Percentiles rank a stretch among this genome's conserved stretches.
Evolutionary conservation across 37 sponge, comb jelly and placozoan genomes (phyloP).

Genomic region (Crambe crambe): DNA sequence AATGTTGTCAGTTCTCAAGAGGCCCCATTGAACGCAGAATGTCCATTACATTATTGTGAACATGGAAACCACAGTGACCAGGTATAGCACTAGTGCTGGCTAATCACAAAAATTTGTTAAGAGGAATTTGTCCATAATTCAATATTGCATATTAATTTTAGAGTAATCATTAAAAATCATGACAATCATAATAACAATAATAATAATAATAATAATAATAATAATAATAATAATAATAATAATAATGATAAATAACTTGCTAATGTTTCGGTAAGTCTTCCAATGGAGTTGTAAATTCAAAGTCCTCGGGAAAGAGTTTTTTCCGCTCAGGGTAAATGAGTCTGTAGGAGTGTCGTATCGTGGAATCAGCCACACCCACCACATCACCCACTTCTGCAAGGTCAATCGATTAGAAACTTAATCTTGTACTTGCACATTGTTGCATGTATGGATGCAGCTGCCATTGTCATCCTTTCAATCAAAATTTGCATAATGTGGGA

Average conservation of each 20-base stretch:
- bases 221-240: not conserved
- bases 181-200: not conserved
- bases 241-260: not conserved
- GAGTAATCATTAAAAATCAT: no score
- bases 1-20: slow-evolving; percentile 9
- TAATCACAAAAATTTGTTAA: no score
- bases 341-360: slow-evolving; percentile 91
- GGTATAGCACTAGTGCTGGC: no score
- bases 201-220: not conserved
- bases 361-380: slow-evolving; percentile 98
- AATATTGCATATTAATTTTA: no score
- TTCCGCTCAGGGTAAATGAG: slow-evolving; percentile 79
- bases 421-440: no score
- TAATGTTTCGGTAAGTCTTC: slow-evolving; percentile 83
- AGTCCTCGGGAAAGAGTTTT: slow-evolving; percentile 88
- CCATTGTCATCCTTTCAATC: not conserved
- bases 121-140: no score
- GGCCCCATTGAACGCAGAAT: slow-evolving; percentile 7
- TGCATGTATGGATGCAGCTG: not conserved
- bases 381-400: slow-evolving; percentile 92
- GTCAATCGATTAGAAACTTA: no score
- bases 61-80: not conserved
- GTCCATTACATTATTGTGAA: not conserved
- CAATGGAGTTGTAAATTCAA: slow-evolving; percentile 69
- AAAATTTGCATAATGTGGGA: not conserved